Conservation (phyloP, 1,140 invertebrate genomes). For the Brevipalpus yothersi region DNA sequence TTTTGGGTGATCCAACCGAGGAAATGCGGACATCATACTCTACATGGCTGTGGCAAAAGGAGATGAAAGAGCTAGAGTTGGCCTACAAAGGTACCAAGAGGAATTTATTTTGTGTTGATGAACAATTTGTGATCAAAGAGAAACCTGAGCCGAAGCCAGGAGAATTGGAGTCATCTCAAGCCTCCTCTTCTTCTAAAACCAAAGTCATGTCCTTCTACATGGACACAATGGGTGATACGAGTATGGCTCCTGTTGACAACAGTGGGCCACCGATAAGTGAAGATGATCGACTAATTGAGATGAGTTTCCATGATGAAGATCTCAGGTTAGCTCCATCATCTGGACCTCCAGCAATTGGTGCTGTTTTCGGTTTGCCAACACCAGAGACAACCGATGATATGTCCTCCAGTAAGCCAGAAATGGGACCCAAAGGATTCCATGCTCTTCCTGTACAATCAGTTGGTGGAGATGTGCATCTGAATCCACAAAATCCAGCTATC, state of each 20-base stretch:
- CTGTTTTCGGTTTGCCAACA: not conserved
- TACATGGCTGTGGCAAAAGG: slow-evolving; percentile 10
- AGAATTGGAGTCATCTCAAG: not conserved
- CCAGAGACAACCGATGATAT: not conserved
- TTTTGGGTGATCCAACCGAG: slow-evolving; percentile 5
- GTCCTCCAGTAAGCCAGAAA: not conserved
- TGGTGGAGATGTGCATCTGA: not conserved
- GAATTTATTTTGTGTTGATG: slow-evolving; percentile 9
- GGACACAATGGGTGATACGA: not conserved
- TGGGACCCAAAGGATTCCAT: not conserved
- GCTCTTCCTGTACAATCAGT: not conserved
- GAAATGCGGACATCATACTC: slow-evolving; percentile 6
- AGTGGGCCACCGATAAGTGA: not conserved
- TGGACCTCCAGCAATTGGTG: not conserved
- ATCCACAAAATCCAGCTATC: not conserved
- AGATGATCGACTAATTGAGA: slow-evolving; percentile 7
- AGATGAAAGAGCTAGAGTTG: slow-evolving; percentile 9
- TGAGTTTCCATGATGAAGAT: slow-evolving; percentile 9
- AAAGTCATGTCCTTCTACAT: slow-evolving; percentile 2
- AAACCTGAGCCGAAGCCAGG: slow-evolving; percentile 1
- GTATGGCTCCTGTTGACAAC: not conserved
- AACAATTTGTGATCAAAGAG: slow-evolving; percentile 2
- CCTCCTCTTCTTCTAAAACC: not conserved
- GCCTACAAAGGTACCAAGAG: slow-evolving; percentile 7
- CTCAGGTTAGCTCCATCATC: slow-evolving; percentile 1